Evolutionary conservation across 2,888 invertebrate species (phyloP), one percentile per base, ranked within the genome.

Genomic region (Adelphocoris suturalis): DNA sequence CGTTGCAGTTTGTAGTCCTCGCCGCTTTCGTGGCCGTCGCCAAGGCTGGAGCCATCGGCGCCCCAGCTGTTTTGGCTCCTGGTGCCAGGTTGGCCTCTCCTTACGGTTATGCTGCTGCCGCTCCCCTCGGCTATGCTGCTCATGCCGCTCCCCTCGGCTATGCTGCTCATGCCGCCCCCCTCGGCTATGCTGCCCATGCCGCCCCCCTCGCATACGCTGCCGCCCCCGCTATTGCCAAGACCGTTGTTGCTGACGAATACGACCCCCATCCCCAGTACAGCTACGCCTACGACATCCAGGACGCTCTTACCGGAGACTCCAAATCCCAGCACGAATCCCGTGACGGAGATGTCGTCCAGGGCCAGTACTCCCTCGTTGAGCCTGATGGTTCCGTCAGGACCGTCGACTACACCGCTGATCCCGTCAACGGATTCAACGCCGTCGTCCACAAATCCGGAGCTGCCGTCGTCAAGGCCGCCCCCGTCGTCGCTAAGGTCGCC

Each of bases 1-100:
- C 90, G 16, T 90, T 91, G 16, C 91, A 91, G 91, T 90, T 91
- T 37, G 86, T 91, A 46, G 89, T 86, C 47, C 86, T 91, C 80
- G 90, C 90, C 57, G 91, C 90, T 86, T 78, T 89, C 88, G 91
- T 91, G 55, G 91, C 91, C 78, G 91, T 91, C 23, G 91, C 86
- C 19, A 86, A 75, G 47, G 86, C 86, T 68, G 86, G 86, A 75
- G 47, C 75, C 75, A 46, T 86, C 91, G 91, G 91, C 23, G 90
- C 91, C 47, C 90, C 90, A 14, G 90, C 90, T 47, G 90, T 91
- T 57, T 68, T 89, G 28, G 88, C 86, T 14, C 89, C 89, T 16
- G 91, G 89, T 52, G 84, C 75, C 47, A 86, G 76, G 48, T 19
- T 47, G 14, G 76, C 86, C n/a, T 86, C 86, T 19, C 68, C 85